phyloP scores from a whole-genome alignment of 1,140 invertebrate species.

The Sycophila sp. region DNA sequence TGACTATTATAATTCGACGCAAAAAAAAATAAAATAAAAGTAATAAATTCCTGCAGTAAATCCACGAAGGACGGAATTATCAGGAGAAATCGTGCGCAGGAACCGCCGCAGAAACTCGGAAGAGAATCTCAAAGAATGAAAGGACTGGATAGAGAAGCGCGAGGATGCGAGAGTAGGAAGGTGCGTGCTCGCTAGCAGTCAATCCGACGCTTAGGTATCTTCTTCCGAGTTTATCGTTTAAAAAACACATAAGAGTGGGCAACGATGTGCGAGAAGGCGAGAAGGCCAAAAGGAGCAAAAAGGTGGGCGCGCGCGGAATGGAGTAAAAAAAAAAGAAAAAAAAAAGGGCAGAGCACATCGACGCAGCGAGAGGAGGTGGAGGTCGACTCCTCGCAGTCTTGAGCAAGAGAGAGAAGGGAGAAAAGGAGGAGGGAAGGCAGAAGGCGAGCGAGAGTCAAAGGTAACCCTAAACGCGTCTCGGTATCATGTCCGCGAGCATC shows the following conservation, averaged over 20 bases:
- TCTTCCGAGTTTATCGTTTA: constrained; percentile 37
- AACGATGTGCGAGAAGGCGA: constrained; percentile 34
- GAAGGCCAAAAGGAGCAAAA: constrained; percentile 20
- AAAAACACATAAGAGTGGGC: constrained; percentile 28
- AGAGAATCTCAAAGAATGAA: constrained; percentile 1
- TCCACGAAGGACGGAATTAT: too few species aligned
- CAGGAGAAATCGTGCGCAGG: too few species aligned
- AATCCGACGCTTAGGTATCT: constrained; percentile 27
- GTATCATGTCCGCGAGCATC: constrained; percentile 60
- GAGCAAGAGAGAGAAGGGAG: neutral
- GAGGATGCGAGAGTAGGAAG: neutral
- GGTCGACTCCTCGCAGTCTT: neutral
- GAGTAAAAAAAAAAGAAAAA: constrained; percentile 12
- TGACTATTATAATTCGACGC: too few species aligned
- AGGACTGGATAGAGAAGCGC: neutral
- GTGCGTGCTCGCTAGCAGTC: constrained; percentile 2
- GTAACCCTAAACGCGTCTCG: constrained; percentile 59
- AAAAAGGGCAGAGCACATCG: neutral
- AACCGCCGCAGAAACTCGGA: too few species aligned
- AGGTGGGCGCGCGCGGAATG: constrained; percentile 1
- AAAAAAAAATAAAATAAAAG: too few species aligned
- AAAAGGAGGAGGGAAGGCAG: neutral
- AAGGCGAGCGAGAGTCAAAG: constrained; percentile 46
- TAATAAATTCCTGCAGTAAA: too few species aligned
- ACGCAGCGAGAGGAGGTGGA: neutral